These are phyloP conservation scores for Drosophila leonis DNA, from an alignment of 2,888 invertebrate species.

Conservation along the genomic window DNA sequence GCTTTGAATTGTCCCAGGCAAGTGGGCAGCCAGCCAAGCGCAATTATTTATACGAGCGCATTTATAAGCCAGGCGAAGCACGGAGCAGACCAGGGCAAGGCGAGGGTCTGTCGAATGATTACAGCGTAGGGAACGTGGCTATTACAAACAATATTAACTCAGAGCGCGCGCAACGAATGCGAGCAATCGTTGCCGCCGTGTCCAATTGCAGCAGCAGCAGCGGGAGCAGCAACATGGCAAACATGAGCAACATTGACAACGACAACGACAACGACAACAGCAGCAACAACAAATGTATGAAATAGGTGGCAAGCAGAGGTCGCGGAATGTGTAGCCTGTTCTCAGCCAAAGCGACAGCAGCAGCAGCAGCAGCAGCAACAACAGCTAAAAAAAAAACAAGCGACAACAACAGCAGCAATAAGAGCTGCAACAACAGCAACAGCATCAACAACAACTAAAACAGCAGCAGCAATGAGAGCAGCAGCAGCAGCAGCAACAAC, in stretches of 20 bases:
- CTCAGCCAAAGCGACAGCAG: conserved; percentile 49
- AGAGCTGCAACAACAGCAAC: neutral
- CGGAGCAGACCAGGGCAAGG: neutral
- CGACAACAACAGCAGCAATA: conserved; percentile 3
- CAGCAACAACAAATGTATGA: conserved; percentile 58
- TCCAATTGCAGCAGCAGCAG: conserved; percentile 60
- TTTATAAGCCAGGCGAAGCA: conserved; percentile 17
- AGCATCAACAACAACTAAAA: neutral
- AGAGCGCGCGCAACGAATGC: conserved; percentile 49
- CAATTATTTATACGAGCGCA: conserved; percentile 56
- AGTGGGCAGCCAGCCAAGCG: conserved; percentile 22
- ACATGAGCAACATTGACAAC: conserved; percentile 46
- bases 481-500: neutral
- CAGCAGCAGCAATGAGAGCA: neutral
- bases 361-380: conserved; percentile 20
- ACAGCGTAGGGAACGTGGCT: conserved; percentile 73
- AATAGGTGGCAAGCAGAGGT: conserved; percentile 75
- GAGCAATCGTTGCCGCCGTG: conserved; percentile 51
- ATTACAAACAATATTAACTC: conserved; percentile 75
- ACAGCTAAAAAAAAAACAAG: conserved; percentile 5
- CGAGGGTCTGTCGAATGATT: conserved; percentile 50
- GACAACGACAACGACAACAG: conserved; percentile 36
- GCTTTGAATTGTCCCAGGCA: conserved; percentile 55
- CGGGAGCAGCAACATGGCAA: conserved; percentile 30
- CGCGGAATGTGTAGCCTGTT: conserved; percentile 70